phyloP scores from a whole-genome alignment of 2,888 invertebrate species.

The Heliconius erato region DNA sequence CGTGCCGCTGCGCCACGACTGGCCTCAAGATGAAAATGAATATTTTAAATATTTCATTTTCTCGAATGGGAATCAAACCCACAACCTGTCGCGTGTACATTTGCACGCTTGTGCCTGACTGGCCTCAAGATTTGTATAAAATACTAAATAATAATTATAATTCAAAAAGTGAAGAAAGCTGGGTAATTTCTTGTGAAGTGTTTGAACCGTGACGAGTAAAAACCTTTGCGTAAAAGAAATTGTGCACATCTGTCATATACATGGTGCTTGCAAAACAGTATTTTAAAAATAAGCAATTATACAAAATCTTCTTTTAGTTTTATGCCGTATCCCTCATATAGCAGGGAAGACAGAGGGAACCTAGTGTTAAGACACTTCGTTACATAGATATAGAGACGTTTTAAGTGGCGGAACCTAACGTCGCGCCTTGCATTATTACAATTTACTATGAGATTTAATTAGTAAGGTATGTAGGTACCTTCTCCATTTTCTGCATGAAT shows the following conservation, averaged over 20 bases:
- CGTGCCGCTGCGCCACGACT: no score
- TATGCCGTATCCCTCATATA: neutral
- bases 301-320: neutral
- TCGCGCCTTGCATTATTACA: neutral
- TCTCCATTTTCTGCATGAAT: no score
- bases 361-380: neutral
- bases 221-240: conserved; percentile 26
- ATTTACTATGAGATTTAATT: no score
- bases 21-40: neutral
- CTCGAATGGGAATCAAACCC: neutral
- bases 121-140: conserved; percentile 5
- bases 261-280: neutral
- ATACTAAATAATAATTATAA: neutral
- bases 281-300: neutral
- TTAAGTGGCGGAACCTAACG: neutral
- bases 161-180: conserved; percentile 8
- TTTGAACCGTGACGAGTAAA: conserved; percentile 31
- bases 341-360: neutral
- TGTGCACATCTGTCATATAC: neutral
- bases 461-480: no score
- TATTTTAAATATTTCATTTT: neutral
- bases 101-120: no score
- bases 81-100: neutral
- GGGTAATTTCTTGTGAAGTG: conserved; percentile 14
- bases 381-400: neutral